These are phyloP conservation scores for Glandiceps talaboti DNA, from an alignment of 53 echinoderm and acorn worm species.

Conservation along the genomic window DNA sequence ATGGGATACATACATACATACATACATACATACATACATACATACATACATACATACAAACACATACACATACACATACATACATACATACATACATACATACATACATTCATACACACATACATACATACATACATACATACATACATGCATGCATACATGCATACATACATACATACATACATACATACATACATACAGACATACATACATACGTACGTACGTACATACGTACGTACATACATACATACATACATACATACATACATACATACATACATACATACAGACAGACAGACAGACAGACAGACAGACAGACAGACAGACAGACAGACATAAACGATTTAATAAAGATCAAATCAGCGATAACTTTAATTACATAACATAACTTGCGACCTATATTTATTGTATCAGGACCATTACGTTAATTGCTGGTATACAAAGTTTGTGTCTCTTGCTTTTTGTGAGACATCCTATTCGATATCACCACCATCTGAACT, in stretches of 20 bases:
- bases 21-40: too few relatives aligned
- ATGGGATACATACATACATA: neutral
- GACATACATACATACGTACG: neutral
- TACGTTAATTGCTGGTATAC: too few relatives aligned
- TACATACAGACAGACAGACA: neutral
- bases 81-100: neutral
- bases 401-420: too few relatives aligned
- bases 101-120: neutral
- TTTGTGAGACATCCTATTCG: too few relatives aligned
- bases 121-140: neutral
- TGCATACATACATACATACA: neutral
- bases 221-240: neutral
- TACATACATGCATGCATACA: neutral
- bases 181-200: neutral
- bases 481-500: too few relatives aligned
- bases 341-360: too few relatives aligned
- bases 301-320: conserved; percentile 1
- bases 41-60: too few relatives aligned
- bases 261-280: neutral
- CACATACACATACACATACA: too few relatives aligned
- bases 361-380: too few relatives aligned
- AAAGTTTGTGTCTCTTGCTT: too few relatives aligned
- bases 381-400: too few relatives aligned
- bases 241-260: neutral
- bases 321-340: neutral